Evolutionary conservation across 1,140 invertebrate genomes (phyloP).

Genomic region (Aphaenogaster rudis): DNA sequence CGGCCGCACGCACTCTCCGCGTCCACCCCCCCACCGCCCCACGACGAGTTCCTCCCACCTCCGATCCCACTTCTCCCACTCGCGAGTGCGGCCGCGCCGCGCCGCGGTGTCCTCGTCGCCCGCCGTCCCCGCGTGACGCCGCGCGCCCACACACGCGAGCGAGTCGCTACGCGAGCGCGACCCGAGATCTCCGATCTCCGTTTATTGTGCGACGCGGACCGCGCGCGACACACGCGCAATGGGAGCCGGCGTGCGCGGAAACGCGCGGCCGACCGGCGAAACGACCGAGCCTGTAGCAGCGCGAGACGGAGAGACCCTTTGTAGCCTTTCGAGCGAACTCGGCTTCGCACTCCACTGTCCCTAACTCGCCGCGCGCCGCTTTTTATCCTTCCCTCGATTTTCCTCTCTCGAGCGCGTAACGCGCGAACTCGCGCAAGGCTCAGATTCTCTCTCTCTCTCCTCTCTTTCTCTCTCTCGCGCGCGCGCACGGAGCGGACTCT

Average conservation of each 20-base stretch:
- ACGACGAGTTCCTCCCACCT: not conserved
- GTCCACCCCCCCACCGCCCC: not conserved
- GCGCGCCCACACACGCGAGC: constrained; percentile 16
- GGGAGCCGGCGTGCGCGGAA: not conserved
- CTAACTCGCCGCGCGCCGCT: not conserved
- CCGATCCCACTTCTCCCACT: not conserved
- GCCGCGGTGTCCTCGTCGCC: constrained; percentile 22
- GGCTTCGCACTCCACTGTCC: not conserved
- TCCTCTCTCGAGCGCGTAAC: not conserved
- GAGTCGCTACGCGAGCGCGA: constrained; percentile 6
- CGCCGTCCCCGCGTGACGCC: constrained; percentile 41
- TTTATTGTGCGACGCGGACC: not conserved
- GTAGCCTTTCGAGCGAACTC: too few species aligned
- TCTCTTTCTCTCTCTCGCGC: not conserved
- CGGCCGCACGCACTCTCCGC: constrained; percentile 48
- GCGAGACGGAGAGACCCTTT: too few species aligned
- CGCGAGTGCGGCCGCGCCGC: not conserved
- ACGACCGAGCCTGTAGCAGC: not conserved
- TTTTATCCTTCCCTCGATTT: constrained; percentile 15
- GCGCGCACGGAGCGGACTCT: constrained; percentile 8
- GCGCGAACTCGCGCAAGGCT: not conserved
- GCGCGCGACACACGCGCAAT: not conserved
- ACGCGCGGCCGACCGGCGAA: not conserved
- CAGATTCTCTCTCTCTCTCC: not conserved
- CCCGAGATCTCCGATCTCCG: not conserved